Evolutionary conservation across 2,888 invertebrate species (phyloP).

Genomic region (Tenthredo livida): DNA sequence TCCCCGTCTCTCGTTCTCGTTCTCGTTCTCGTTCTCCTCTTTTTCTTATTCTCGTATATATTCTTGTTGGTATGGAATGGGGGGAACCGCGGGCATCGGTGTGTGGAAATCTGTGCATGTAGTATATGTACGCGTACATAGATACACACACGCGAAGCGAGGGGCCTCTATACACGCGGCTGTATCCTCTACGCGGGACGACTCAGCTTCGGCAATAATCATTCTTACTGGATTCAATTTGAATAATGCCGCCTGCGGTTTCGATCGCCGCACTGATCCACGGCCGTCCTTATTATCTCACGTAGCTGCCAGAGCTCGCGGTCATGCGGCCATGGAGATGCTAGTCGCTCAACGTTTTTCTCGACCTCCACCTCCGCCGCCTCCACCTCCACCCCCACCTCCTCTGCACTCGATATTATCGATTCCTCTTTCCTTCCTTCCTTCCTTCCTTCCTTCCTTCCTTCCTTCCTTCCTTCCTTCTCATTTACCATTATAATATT

Average conservation of each 20-base stretch:
- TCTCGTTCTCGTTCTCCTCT: constrained; percentile 51
- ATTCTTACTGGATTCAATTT: constrained; percentile 76
- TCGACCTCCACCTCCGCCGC: not conserved
- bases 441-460: not conserved
- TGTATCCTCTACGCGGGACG: not conserved
- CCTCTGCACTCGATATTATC: constrained; percentile 45
- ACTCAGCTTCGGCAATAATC: constrained; percentile 68
- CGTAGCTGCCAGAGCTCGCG: constrained; percentile 62
- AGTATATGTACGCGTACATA: too few species aligned
- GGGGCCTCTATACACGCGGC: not conserved
- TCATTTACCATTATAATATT: constrained; percentile 23
- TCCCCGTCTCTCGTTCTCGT: constrained; percentile 52
- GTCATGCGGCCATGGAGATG: constrained; percentile 10
- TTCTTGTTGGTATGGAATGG: not conserved
- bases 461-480: not conserved
- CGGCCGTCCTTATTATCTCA: constrained; percentile 76
- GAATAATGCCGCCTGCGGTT: constrained; percentile 77
- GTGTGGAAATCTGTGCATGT: not conserved
- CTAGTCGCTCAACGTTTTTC: constrained; percentile 14
- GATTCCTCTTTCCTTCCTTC: not conserved
- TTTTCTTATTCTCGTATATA: not conserved
- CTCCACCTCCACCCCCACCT: not conserved
- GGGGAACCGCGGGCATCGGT: not conserved
- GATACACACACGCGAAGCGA: not conserved
- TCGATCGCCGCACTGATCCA: constrained; percentile 70